phyloP scores from a whole-genome alignment of 2,113 vertebrate genomes.

The Pogonocichla stellata region DNA sequence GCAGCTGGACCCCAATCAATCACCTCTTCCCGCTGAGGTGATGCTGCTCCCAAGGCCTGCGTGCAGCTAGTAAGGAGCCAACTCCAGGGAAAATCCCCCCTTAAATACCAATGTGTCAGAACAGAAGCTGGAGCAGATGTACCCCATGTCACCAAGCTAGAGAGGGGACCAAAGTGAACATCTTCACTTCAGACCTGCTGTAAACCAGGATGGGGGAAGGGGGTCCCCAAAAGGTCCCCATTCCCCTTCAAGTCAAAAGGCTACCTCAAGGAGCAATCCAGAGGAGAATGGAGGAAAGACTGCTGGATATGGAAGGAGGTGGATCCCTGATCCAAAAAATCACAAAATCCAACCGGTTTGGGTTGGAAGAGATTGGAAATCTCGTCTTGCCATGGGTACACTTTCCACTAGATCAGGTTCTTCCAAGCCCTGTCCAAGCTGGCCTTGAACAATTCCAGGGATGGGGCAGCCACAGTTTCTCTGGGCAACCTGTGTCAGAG shows the following conservation, averaged over 20 bases:
- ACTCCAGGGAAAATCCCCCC: background rate
- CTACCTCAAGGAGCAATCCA: background rate
- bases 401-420: background rate
- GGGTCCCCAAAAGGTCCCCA: background rate
- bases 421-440: background rate
- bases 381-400: background rate
- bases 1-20: background rate
- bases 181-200: background rate
- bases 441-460: background rate
- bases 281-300: background rate
- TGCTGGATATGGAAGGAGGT: background rate
- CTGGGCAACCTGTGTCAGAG: background rate
- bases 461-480: background rate
- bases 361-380: background rate
- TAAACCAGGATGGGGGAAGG: accelerated
- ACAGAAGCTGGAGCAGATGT: background rate
- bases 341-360: background rate
- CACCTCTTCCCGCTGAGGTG: background rate
- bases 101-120: background rate
- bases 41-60: background rate
- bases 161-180: background rate
- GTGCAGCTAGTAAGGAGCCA: background rate
- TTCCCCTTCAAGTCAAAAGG: background rate
- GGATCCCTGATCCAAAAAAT: background rate
- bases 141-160: background rate